Evolutionary conservation across 1,140 invertebrate genomes (phyloP).

Genomic region (Drosophila chauvacae): DNA sequence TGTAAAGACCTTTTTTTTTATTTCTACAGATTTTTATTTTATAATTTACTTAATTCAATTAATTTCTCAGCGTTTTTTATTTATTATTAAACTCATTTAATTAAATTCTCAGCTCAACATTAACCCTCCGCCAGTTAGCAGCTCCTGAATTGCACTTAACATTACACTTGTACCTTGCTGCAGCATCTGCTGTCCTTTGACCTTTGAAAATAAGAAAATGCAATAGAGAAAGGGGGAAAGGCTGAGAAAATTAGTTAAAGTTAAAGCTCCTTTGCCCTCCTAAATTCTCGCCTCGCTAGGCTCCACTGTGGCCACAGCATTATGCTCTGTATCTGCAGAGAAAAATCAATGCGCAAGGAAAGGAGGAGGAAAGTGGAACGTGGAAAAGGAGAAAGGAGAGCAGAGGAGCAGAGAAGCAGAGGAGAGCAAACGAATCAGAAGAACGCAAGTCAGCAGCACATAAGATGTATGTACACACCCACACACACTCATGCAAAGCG

Average conservation of each 20-base stretch:
- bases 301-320: constrained; percentile 48
- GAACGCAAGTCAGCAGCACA: constrained; percentile 75
- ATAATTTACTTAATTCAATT: neutral
- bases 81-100: neutral
- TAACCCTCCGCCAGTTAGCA: too few relatives aligned
- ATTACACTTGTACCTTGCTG: neutral
- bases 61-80: neutral
- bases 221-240: too few relatives aligned
- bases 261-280: neutral
- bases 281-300: neutral
- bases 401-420: constrained; percentile 25
- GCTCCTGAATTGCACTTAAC: neutral
- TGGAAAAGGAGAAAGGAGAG: constrained; percentile 19
- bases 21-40: neutral
- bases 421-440: constrained; percentile 79
- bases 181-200: neutral
- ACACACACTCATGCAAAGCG: constrained; percentile 30
- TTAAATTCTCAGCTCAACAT: neutral
- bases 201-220: neutral
- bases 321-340: constrained; percentile 66
- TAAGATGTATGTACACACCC: constrained; percentile 52
- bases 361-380: constrained; percentile 22
- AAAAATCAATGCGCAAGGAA: constrained; percentile 72
- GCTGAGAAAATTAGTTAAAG: neutral
- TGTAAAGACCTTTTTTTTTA: neutral